Evolutionary conservation across 2,888 invertebrate species (phyloP), one percentile per base, ranked within the genome.

Genomic region (Hemistola chrysoprasaria): DNA sequence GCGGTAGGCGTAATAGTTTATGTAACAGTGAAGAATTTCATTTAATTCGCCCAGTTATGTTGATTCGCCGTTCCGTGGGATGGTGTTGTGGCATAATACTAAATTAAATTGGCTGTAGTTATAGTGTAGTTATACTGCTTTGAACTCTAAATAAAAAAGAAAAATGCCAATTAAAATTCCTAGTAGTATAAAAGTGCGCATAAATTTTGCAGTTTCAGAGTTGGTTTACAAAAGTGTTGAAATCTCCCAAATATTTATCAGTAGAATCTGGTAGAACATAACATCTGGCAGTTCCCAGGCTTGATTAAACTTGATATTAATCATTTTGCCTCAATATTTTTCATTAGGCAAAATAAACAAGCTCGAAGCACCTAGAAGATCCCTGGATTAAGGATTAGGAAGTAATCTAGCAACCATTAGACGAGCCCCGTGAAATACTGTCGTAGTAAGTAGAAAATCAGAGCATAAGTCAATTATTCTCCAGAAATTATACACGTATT

Each of bases 31-130:
- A 29, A 30, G 50, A 41, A 59, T 61, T 57, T 43, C 26, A 53
- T 49, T 47, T 48, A 58, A 58, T 63, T 47, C 27, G 28, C 38
- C 44, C 49, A 42, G 47, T 58, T 56, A 57, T 46, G 38, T 49
- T 47, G 29, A 40, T 30, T 34, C 39, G 38, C 31, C 26, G 23
- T 45, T 37, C 36, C 46, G 50, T 52, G 35, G 44, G 39, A 40
- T 34, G 51, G 8, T 33, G 33, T 34, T 26, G 31, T n/a, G n/a
- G n/a, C n/a, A n/a, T n/a, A n/a, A n/a, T n/a, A n/a, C n/a, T n/a
- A n/a, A n/a, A n/a, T n/a, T n/a, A n/a, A n/a, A n/a, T n/a, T n/a
- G n/a, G n/a, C n/a, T n/a, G n/a, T n/a, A n/a, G n/a, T n/a, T n/a
- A n/a, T n/a, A n/a, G n/a, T n/a, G n/a, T n/a, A n/a, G n/a, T n/a